Evolutionary conservation across 1,140 invertebrate genomes (phyloP), one percentile per base, ranked within the genome.

Genomic region (Zaprionus tsacasi): DNA sequence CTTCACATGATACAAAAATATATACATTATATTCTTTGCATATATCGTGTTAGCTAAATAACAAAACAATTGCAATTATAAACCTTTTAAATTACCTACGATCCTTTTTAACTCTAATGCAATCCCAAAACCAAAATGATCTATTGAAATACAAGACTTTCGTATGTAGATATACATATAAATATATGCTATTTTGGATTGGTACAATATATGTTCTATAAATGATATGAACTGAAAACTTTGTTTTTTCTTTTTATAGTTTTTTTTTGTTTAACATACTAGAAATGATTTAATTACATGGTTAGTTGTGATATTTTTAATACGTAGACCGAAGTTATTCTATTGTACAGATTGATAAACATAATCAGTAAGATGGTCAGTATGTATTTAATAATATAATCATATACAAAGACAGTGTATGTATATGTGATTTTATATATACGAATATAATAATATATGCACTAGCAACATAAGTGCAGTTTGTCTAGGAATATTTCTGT

Each of bases 1-100:
- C 61, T 60, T 36, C 81, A 54, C 50, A 59, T 67, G 73, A 80
- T 88, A 87, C 30, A 87, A 87, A 83, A 87, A 89, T 83, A 87
- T 78, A 89, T 70, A 81, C 73, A 74, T 52, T 77, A 68, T 73
- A 38, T 52, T 73, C 68, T 87, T 74, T 54, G 67, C 27, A 60
- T 70, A 57, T 72, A 79, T 71, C 52, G 52, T 50, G 68, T 69
- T 54, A 36, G 67, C 67, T 61, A 70, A 70, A 70, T 45, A 52
- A 74, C 71, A 74, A 27, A 70, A 70, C 58, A 56, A 64, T 57
- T 63, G 54, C 59, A 65, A 70, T 70, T 70, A 40, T 70, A 70
- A 64, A 67, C 68, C 6, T 64, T 64, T 56, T 38, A 58, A 58
- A 70, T 70, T 61, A 70, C 36, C 71, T 70, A 74, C 15, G 65